These are phyloP conservation scores for Ceyx margarethae DNA, from an alignment of 2,113 vertebrate genomes.

Conservation along the genomic window DNA sequence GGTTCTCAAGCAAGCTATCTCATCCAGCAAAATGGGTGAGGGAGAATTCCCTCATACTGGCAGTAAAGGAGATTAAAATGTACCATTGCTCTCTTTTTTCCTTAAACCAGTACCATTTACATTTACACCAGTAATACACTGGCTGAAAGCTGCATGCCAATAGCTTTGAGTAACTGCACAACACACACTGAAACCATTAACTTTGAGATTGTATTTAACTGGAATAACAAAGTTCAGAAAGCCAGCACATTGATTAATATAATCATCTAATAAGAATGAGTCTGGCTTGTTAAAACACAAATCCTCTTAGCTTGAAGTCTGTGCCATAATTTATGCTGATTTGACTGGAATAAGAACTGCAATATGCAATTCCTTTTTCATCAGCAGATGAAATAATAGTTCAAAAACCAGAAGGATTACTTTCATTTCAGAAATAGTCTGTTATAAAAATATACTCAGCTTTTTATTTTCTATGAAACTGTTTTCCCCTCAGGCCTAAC, in stretches of 20 bases:
- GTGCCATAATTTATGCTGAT: background rate
- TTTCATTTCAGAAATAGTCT: background rate
- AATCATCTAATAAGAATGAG: background rate
- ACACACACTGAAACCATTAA: background rate
- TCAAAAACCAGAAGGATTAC: background rate
- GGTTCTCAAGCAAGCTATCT: slow-evolving; percentile 32
- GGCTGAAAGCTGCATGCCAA: background rate
- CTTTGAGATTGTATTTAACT: background rate
- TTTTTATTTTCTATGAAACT: background rate
- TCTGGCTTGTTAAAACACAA: background rate
- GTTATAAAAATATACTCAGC: background rate
- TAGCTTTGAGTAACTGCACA: background rate
- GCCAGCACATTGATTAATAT: background rate
- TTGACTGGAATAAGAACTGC: background rate
- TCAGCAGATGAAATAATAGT: background rate
- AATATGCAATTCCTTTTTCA: background rate
- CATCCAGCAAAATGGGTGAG: background rate
- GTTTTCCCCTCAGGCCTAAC: background rate
- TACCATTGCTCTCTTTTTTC: background rate
- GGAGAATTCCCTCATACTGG: background rate
- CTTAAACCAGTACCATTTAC: background rate
- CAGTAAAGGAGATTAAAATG: background rate
- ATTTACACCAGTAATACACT: background rate
- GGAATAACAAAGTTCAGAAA: background rate
- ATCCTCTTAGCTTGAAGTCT: background rate